Percentiles rank a stretch among this genome's conserved stretches.
phyloP scores from a whole-genome alignment of 2,113 vertebrate genomes.

The Dromiciops gliroides region DNA sequence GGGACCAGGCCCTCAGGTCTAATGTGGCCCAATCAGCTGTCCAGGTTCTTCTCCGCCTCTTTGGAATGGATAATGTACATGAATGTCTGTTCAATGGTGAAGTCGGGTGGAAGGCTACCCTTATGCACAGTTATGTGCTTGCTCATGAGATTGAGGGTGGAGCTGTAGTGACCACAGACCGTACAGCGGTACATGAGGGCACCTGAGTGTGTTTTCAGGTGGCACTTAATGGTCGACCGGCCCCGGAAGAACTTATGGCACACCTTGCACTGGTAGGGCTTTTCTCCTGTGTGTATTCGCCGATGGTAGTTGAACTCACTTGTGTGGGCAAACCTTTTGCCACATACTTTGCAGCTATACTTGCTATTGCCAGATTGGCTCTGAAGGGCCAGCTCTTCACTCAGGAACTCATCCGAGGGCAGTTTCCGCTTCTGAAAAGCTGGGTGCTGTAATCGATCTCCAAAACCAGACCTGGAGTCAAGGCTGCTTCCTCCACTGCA shows the following conservation, averaged over 20 bases:
- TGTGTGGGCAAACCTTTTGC: slow-evolving; percentile 96
- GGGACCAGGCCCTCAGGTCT: slow-evolving; percentile 34
- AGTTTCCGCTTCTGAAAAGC: slow-evolving; percentile 84
- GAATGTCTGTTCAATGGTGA: slow-evolving; percentile 98
- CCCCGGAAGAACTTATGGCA: slow-evolving; percentile 98
- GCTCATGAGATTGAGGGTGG: slow-evolving; percentile 97
- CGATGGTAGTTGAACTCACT: slow-evolving; percentile 99
- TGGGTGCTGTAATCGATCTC: slow-evolving; percentile 70
- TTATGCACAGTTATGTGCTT: slow-evolving; percentile 97
- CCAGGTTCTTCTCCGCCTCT: slow-evolving; percentile 89
- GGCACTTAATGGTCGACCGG: slow-evolving; percentile 98
- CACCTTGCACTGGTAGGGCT: slow-evolving; percentile 98
- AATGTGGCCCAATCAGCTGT: slow-evolving; percentile 86
- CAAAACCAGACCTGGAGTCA: slow-evolving; percentile 75
- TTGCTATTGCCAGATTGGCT: slow-evolving; percentile 88
- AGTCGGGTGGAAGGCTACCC: slow-evolving; percentile 94
- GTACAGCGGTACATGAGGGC: slow-evolving; percentile 99
- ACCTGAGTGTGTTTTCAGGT: slow-evolving; percentile 97
- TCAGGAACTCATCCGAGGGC: slow-evolving; percentile 78
- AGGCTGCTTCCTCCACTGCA: slow-evolving; percentile 78
- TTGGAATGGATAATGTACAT: slow-evolving; percentile 99
- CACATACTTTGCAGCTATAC: slow-evolving; percentile 96
- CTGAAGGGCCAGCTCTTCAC: slow-evolving; percentile 79
- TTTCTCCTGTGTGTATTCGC: slow-evolving; percentile 97
- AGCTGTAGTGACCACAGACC: slow-evolving; percentile 95